These are phyloP conservation scores for Tapera naevia DNA, from an alignment of 2,797 vertebrate species.

Conservation along the genomic window DNA sequence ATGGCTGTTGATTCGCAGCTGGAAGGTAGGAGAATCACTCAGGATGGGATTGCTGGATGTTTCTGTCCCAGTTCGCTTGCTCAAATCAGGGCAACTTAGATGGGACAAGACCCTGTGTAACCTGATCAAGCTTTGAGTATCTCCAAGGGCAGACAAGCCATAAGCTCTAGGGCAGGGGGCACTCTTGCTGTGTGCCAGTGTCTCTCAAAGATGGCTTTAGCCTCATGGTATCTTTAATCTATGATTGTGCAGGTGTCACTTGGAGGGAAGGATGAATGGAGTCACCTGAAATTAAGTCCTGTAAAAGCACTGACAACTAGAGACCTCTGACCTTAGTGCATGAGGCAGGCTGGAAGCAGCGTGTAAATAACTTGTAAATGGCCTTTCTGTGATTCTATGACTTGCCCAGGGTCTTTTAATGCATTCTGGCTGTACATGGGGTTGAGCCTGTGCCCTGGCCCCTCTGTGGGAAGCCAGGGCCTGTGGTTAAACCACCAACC, in stretches of 20 bases:
- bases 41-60: neutral
- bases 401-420: neutral
- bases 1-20: neutral
- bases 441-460: neutral
- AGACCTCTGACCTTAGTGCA: neutral
- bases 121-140: neutral
- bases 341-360: neutral
- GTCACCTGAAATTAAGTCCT: neutral
- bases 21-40: neutral
- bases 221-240: neutral
- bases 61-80: neutral
- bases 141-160: neutral
- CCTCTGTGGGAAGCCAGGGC: neutral
- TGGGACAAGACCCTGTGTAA: neutral
- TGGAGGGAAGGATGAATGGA: neutral
- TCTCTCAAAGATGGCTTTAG: neutral
- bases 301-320: neutral
- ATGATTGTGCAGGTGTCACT: neutral
- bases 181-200: neutral
- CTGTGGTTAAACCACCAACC: fast-evolving
- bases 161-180: neutral
- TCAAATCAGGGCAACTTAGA: neutral
- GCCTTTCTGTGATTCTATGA: too few relatives aligned
- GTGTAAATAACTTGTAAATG: fast-evolving
- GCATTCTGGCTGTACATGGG: fast-evolving